Evolutionary conservation across 2,797 vertebrate species (phyloP).

Genomic region (Morus bassanus): DNA sequence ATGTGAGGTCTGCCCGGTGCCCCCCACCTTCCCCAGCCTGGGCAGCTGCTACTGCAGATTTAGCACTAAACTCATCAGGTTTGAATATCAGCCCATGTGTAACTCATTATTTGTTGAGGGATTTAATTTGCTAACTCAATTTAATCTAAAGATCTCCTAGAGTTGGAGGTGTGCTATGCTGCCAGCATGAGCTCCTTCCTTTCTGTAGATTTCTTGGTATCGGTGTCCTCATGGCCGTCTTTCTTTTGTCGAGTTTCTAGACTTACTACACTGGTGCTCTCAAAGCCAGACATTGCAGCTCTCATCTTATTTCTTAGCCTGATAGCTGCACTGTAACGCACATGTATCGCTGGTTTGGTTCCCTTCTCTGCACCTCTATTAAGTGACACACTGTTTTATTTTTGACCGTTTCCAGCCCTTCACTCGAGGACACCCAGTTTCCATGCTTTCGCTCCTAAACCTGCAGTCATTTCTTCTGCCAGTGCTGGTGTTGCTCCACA

Average conservation of each 20-base stretch:
- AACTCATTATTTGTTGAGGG: not conserved
- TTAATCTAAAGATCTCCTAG: not conserved
- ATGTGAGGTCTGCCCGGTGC: not conserved
- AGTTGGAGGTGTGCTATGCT: fast-evolving
- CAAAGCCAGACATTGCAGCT: not conserved
- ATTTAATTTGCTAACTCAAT: not conserved
- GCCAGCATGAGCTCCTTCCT: not conserved
- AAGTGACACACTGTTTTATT: not conserved
- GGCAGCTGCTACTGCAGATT: not conserved
- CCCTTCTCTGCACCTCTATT: not conserved
- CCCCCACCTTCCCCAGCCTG: too few species aligned
- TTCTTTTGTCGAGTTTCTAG: not conserved
- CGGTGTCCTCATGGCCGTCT: not conserved
- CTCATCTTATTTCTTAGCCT: not conserved
- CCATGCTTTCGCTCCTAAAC: not conserved
- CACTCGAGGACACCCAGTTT: not conserved
- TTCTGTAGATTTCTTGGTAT: not conserved
- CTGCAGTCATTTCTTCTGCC: not conserved
- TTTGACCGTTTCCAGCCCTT: not conserved
- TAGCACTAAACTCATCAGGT: not conserved
- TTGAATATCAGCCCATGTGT: not conserved
- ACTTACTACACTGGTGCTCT: not conserved
- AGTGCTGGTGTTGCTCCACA: not conserved
- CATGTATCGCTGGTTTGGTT: not conserved
- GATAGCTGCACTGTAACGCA: not conserved